Evolutionary conservation across 2,113 vertebrate genomes (phyloP), one percentile per base, ranked within the genome.

Genomic region (Callipepla squamata): DNA sequence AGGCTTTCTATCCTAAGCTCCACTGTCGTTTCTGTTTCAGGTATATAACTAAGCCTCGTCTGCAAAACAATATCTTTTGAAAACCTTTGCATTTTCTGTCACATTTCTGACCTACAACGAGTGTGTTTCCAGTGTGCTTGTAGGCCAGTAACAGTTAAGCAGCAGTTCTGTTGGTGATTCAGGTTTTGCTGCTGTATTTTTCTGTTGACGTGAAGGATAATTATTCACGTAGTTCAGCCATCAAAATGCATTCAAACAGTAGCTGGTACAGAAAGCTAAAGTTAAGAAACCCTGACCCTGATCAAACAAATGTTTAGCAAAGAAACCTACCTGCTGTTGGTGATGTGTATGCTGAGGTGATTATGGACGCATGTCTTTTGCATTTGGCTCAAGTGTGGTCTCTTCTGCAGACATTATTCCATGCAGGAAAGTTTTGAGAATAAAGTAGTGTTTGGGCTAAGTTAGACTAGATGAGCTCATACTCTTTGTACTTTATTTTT

Each of bases 1-100:
- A 96, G 85, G 90, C 86, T 78, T 96, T 81, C 75, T 97, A 67
- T 84, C 89, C 89, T 80, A 47, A 92, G 94, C 86, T 84, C 0
- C 1, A 58, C 4, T 93, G 89, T 92, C 69, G 61, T 78, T 94
- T 83, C 67, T 95, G 82, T 68, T 95, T 72, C 74, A 51, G 83
- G 68, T 92, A 85, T 20, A 3, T 80, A 51, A 47, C 69, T 73
- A 36, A 94, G 75, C 75, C 75, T 40, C 53, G 1, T 80, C 22
- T 22, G 34, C 0, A n/a, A 68, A 94, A 87, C 81, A 69, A 30
- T 69, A 57, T 6, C 23, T 80, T 81, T 48, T 66, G 50, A 42
- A 76, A 92, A 68, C 87, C 38, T 79, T 59, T 4, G 19, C 13
- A 16, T 78, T 92, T 94, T 87, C 78, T 89, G 84, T 69, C 67